These are phyloP conservation scores for Tenualosa ilisha DNA, from an alignment of 2,797 vertebrate genomes.

Conservation along the genomic window DNA sequence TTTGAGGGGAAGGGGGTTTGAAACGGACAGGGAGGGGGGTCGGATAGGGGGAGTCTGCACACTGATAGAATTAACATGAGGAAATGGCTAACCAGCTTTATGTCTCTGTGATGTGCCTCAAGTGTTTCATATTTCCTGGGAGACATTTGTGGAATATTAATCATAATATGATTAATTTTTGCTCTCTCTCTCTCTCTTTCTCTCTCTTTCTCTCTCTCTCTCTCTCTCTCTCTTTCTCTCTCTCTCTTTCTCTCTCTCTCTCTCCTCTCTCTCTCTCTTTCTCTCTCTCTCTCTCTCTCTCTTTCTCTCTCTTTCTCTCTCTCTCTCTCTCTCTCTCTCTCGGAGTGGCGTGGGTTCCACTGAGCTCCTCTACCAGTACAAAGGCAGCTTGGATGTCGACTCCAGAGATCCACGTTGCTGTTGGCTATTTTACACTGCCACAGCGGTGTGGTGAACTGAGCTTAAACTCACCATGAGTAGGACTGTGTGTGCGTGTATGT, in stretches of 20 bases:
- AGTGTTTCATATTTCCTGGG: conserved; percentile 45
- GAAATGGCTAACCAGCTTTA: conserved; percentile 65
- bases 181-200: neutral
- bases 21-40: neutral
- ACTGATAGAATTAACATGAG: conserved; percentile 66
- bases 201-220: conserved; percentile 1
- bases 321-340: neutral
- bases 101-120: conserved; percentile 60
- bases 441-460: conserved; percentile 44
- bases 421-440: conserved; percentile 54
- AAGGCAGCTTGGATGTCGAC: conserved; percentile 24
- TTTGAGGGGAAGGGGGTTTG: neutral
- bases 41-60: conserved; percentile 61
- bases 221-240: neutral
- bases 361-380: conserved; percentile 38
- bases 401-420: conserved; percentile 18
- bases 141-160: conserved; percentile 57
- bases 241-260: neutral
- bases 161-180: conserved; percentile 47
- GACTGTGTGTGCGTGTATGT: conserved; percentile 18
- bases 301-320: neutral
- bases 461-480: conserved; percentile 41
- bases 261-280: neutral
- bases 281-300: neutral
- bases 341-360: neutral